phyloP scores from a whole-genome alignment of 2,888 invertebrate species.

The Pyrrhosoma nymphula region DNA sequence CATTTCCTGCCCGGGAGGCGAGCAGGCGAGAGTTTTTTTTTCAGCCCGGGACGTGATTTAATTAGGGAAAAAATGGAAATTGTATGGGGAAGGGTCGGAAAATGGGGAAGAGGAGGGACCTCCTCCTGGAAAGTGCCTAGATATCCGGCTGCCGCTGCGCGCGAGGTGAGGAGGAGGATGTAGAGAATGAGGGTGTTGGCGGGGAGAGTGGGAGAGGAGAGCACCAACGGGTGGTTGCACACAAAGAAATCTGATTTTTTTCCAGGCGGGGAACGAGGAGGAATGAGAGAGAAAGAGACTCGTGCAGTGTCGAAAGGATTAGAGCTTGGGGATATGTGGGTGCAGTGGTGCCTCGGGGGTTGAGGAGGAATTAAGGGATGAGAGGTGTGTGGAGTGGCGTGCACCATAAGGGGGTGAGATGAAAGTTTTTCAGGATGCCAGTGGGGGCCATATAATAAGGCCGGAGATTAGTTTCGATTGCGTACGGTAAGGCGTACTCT shows the following conservation, averaged over 20 bases:
- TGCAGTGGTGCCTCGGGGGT: conserved; percentile 32
- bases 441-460: conserved; percentile 47
- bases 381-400: neutral
- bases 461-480: conserved; percentile 58
- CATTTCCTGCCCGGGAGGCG: neutral
- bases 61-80: conserved; percentile 42
- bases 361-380: neutral
- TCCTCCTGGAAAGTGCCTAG: conserved; percentile 49
- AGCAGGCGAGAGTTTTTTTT: neutral
- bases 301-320: conserved; percentile 60
- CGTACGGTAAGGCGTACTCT: conserved; percentile 69
- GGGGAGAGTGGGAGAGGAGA: neutral
- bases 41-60: conserved; percentile 34
- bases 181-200: neutral
- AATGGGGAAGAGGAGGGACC: neutral
- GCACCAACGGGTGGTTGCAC: neutral
- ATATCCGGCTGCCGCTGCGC: neutral
- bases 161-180: conserved; percentile 20
- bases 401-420: neutral
- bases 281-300: neutral
- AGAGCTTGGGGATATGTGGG: conserved; percentile 1
- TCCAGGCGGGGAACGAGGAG: neutral
- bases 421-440: neutral
- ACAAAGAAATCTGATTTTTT: conserved; percentile 3
- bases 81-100: neutral